These are phyloP conservation scores for Stenopsyche tienmushanensis DNA, from an alignment of 1,140 invertebrate genomes.

Conservation along the genomic window DNA sequence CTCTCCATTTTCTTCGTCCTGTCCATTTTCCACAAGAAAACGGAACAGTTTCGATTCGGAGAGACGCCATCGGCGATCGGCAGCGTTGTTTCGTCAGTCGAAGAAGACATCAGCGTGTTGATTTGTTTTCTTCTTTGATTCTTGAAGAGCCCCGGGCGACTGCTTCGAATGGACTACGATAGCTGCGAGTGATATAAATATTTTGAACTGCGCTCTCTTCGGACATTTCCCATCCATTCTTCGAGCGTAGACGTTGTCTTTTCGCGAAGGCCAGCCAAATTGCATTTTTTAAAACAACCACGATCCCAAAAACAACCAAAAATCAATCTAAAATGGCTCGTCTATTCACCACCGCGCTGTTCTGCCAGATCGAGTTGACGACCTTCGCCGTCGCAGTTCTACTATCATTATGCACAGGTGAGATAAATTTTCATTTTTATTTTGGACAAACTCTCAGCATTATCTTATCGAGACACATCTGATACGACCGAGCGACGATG, in stretches of 20 bases:
- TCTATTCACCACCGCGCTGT: background rate
- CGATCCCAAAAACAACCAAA: too few relatives aligned
- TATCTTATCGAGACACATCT: too few relatives aligned
- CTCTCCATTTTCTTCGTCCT: background rate
- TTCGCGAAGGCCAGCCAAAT: too few relatives aligned
- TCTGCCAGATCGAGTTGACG: background rate
- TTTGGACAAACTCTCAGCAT: too few relatives aligned
- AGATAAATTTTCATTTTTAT: background rate
- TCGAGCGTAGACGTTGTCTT: too few relatives aligned
- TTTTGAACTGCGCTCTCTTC: too few relatives aligned
- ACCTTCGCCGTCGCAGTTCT: background rate
- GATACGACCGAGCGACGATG: too few relatives aligned
- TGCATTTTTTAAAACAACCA: too few relatives aligned
- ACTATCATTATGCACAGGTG: slow-evolving; percentile 1
- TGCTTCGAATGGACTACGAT: background rate
- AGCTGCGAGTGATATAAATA: too few relatives aligned
- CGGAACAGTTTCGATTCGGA: background rate
- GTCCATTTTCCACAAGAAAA: background rate
- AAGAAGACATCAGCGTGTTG: too few relatives aligned
- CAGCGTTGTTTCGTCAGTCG: background rate
- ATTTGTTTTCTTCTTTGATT: too few relatives aligned
- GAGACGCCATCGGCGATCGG: background rate
- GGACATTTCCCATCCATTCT: too few relatives aligned
- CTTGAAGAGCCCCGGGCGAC: background rate
- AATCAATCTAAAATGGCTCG: background rate